phyloP scores from a whole-genome alignment of 2,888 invertebrate species.

The Pristionchus mayeri region DNA sequence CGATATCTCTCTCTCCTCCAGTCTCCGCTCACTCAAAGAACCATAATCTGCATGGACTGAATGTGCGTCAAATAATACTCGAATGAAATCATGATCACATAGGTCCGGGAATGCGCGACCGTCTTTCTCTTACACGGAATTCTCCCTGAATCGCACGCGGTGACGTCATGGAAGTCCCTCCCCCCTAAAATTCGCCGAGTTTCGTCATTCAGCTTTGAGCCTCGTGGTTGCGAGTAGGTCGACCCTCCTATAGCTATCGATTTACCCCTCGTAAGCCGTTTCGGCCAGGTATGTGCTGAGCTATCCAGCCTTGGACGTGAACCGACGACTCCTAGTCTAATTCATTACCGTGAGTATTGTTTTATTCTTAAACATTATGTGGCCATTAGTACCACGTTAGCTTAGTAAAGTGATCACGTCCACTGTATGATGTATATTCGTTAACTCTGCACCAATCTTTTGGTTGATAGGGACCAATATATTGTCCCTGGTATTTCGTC shows the following conservation, averaged over 20 bases:
- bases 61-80: too few species aligned
- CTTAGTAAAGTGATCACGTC: too few species aligned
- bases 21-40: too few species aligned
- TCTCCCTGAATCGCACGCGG: not conserved
- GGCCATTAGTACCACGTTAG: too few species aligned
- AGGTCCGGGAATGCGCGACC: not conserved
- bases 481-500: constrained; percentile 21
- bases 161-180: not conserved
- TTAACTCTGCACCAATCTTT: too few species aligned
- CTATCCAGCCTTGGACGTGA: constrained; percentile 4
- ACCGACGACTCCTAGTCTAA: constrained; percentile 20
- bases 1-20: too few species aligned
- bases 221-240: constrained; percentile 47
- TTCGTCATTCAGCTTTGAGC: constrained; percentile 37
- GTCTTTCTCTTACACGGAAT: too few species aligned
- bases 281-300: constrained; percentile 46
- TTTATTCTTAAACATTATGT: not conserved
- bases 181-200: not conserved
- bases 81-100: not conserved
- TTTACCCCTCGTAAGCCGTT: not conserved
- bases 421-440: too few species aligned
- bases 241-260: constrained; percentile 42
- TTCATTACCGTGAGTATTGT: constrained; percentile 42
- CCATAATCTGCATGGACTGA: too few species aligned
- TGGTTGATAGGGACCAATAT: not conserved